Evolutionary conservation across 2,113 vertebrate species (phyloP).

Genomic region (Macquaria ambigua): DNA sequence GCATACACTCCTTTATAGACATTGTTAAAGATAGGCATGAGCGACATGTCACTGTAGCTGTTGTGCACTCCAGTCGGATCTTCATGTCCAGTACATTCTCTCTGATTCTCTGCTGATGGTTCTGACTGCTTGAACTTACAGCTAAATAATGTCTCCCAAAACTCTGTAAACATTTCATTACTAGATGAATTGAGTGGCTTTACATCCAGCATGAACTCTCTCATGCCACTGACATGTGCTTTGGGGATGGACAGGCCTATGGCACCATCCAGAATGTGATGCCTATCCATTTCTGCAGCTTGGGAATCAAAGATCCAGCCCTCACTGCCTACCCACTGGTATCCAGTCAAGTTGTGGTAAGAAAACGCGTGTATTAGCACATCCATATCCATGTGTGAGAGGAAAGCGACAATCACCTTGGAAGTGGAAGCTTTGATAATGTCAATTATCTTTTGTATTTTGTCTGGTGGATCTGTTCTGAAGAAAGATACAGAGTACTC

Average conservation of each 20-base stretch:
- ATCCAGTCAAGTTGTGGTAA: conserved; percentile 76
- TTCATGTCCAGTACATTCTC: conserved; percentile 75
- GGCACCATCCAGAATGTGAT: conserved; percentile 77
- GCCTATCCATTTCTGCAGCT: conserved; percentile 56
- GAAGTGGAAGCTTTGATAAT: conserved; percentile 77
- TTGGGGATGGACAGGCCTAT: conserved; percentile 81
- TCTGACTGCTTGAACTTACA: conserved; percentile 61
- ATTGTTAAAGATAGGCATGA: conserved; percentile 80
- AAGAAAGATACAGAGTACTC: conserved; percentile 77
- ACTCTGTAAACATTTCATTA: conserved; percentile 71
- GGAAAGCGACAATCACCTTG: conserved; percentile 78
- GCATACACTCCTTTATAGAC: conserved; percentile 83
- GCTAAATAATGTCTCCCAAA: conserved; percentile 78
- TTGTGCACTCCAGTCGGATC: conserved; percentile 70
- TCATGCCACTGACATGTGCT: conserved; percentile 71
- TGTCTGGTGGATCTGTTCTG: conserved; percentile 69
- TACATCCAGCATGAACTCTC: conserved; percentile 79
- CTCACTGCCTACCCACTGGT: conserved; percentile 84
- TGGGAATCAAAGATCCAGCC: conserved; percentile 80
- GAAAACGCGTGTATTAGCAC: conserved; percentile 70
- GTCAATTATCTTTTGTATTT: conserved; percentile 71
- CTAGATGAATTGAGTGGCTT: conserved; percentile 63
- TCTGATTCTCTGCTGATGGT: not conserved
- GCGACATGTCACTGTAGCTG: conserved; percentile 81
- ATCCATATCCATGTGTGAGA: conserved; percentile 71